Percentiles rank a stretch among this genome's conserved stretches.
Evolutionary conservation across 2,888 invertebrate genomes (phyloP).

Genomic region (Heliothis peltigera): DNA sequence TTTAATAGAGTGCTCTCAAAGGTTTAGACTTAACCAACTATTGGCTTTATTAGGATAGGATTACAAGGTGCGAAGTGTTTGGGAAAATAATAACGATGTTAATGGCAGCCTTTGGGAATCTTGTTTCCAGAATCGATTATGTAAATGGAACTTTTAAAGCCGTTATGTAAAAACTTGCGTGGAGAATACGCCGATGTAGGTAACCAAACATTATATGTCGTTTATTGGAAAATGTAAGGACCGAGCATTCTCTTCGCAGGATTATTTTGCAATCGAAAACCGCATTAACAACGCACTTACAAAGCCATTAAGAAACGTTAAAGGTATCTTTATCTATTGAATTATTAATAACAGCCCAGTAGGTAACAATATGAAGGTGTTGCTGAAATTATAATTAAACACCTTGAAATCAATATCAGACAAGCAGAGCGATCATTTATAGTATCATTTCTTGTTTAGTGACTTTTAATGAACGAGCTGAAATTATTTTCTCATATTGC

Average conservation of each 20-base stretch:
- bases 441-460: slow-evolving; percentile 7
- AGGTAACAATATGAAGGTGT: not conserved
- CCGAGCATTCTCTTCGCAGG: not conserved
- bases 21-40: slow-evolving; percentile 57
- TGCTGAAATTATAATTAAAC: slow-evolving; percentile 7
- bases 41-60: slow-evolving; percentile 52
- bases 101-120: slow-evolving; percentile 17
- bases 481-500: slow-evolving; percentile 35
- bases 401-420: slow-evolving; percentile 4
- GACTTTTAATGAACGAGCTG: not conserved
- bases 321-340: slow-evolving; percentile 1
- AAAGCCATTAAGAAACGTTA: too few relatives aligned
- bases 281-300: not conserved
- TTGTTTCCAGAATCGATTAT: slow-evolving; percentile 11
- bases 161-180: not conserved
- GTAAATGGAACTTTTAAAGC: slow-evolving; percentile 13
- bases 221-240: not conserved
- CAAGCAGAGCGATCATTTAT: slow-evolving; percentile 15
- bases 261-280: not conserved
- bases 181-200: not conserved
- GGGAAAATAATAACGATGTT: slow-evolving; percentile 34
- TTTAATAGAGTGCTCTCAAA: slow-evolving; percentile 72
- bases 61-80: slow-evolving; percentile 36
- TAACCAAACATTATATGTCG: not conserved
- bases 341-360: slow-evolving; percentile 23